Conservation (phyloP, 2,888 invertebrate species). For the Ophion ellenae region DNA sequence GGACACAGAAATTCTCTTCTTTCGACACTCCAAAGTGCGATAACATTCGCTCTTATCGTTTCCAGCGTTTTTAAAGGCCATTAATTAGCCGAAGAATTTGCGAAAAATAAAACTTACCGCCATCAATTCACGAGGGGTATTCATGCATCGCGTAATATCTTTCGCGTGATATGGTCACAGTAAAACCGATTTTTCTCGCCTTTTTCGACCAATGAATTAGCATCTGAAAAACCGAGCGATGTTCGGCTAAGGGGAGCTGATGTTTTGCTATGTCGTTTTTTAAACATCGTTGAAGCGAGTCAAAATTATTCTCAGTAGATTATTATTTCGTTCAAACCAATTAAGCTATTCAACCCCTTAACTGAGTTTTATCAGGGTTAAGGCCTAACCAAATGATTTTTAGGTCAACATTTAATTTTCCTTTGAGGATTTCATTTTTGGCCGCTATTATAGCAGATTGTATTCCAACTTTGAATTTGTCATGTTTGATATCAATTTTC, state of each 20-base stretch:
- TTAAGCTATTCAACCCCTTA: too few relatives aligned
- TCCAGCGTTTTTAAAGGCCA: slow-evolving; percentile 32
- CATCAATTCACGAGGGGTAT: slow-evolving; percentile 42
- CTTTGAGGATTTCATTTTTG: too few relatives aligned
- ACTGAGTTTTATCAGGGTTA: too few relatives aligned
- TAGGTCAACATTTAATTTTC: too few relatives aligned
- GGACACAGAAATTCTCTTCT: slow-evolving; percentile 6
- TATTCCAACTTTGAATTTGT: too few relatives aligned
- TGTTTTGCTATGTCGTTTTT: too few relatives aligned
- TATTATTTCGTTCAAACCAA: too few relatives aligned
- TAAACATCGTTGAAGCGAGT: too few relatives aligned
- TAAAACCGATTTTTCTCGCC: neutral
- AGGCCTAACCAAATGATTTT: too few relatives aligned
- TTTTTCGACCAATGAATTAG: neutral
- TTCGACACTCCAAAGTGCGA: neutral
- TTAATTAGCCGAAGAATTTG: slow-evolving; percentile 63
- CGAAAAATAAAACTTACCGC: slow-evolving; percentile 48
- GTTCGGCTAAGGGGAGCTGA: neutral
- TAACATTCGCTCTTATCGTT: slow-evolving; percentile 11
- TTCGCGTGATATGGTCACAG: neutral
- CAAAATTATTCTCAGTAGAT: too few relatives aligned
- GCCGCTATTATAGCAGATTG: too few relatives aligned
- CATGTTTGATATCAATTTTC: too few relatives aligned
- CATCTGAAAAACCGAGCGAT: neutral
- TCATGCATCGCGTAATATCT: neutral